Evolutionary conservation across 2,888 invertebrate species (phyloP), one percentile per base, ranked within the genome.

Genomic region (Drosophila meridiana): DNA sequence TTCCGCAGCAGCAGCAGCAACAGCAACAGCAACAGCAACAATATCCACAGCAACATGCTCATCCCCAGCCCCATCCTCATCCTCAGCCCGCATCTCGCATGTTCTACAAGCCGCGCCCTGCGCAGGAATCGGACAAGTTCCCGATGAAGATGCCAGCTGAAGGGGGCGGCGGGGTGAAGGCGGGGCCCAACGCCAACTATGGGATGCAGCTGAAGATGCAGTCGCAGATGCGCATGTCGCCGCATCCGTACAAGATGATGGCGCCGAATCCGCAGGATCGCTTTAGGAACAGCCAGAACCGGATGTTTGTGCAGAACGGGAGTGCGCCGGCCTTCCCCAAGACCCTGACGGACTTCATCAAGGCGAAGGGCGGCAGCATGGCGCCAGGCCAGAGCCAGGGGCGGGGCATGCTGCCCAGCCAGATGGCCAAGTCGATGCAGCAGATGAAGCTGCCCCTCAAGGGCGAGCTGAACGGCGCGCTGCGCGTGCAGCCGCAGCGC

Each of bases 321-420:
- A 42, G 2, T 26, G 9, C 45, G 2, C 14, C 62, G 4, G 45
- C 20, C 0, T 61, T 75, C 2, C 61, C 60, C 40, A 77, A 78
- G 38, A n/a, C 50, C 3, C 38, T 63, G 20, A 30, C 43, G 0
- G 50, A 79, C 8, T 56, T 60, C 4, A 43, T 78, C 4, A 66
- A 43, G 28, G 11, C 59, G 1, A 67, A 55, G 38, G 28, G 55
- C n/a, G 28, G 55, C n/a, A 11, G 55, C 32, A 20, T 42, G 3
- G 42, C 20, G 5, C 0, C 42, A 1, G 30, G 56, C 11, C 56
- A 42, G 42, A 43, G 4, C 32, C 42, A 42, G 32, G 20, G 42
- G 32, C 56, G 56, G 0, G 42, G 32, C 13, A 1, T 43, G 20
- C 26, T 45, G 45, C 45, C 34, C 26, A 53, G 28, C 11, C 61